Conservation (phyloP, 2,797 vertebrate genomes). For the Urocyon cinereoargenteus region DNA sequence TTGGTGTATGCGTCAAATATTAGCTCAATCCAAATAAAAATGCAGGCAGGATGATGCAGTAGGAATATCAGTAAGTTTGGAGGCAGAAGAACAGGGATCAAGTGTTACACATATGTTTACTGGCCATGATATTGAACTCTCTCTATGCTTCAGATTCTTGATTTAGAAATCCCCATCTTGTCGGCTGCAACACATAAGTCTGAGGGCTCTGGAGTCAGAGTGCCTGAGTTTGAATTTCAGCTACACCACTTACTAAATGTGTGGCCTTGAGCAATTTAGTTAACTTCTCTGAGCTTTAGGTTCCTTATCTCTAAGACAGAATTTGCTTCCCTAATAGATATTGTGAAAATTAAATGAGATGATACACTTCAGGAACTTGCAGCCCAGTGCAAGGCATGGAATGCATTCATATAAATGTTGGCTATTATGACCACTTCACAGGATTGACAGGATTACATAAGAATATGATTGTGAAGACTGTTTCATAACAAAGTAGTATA, state of each 20-base stretch:
- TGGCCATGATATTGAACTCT: conserved; percentile 43
- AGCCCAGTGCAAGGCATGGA: neutral
- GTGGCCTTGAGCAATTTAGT: conserved; percentile 40
- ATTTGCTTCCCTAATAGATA: conserved; percentile 50
- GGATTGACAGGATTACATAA: conserved; percentile 35
- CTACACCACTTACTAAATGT: conserved; percentile 29
- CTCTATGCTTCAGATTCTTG: conserved; percentile 9
- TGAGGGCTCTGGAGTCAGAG: conserved; percentile 45
- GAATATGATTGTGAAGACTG: conserved; percentile 34
- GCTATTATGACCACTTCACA: neutral
- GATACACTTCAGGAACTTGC: neutral
- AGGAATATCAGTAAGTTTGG: conserved; percentile 46
- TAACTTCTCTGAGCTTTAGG: conserved; percentile 42
- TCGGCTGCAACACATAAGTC: neutral
- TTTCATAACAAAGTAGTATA: conserved; percentile 46
- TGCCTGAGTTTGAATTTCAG: conserved; percentile 7
- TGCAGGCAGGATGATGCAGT: conserved; percentile 1
- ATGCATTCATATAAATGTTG: conserved; percentile 54
- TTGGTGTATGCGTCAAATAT: conserved; percentile 53
- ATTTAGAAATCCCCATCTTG: conserved; percentile 29
- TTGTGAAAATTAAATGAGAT: conserved; percentile 38
- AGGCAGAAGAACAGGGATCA: conserved; percentile 21
- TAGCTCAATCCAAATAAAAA: conserved; percentile 55
- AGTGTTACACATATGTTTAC: conserved; percentile 41
- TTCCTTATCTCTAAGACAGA: conserved; percentile 20